Conservation (phyloP, 2,888 invertebrate species). For the Rhopalosiphum nymphaeae region DNA sequence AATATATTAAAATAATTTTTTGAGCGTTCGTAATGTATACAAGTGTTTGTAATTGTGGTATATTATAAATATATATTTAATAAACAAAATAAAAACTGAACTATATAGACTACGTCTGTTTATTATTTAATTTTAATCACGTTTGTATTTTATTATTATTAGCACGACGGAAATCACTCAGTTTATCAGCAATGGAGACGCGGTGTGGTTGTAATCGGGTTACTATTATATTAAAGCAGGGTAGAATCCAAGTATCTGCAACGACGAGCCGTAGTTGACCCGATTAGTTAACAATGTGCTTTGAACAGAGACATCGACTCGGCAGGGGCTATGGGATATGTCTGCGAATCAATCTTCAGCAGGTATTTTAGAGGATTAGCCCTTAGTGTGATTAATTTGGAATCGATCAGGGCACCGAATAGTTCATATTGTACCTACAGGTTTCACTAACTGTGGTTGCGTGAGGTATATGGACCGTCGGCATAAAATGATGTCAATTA, state of each 20-base stretch:
- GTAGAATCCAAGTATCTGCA: background rate
- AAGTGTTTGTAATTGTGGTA: background rate
- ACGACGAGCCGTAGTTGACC: background rate
- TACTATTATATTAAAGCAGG: background rate
- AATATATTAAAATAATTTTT: background rate
- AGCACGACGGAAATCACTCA: background rate
- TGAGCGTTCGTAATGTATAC: background rate
- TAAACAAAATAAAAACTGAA: background rate
- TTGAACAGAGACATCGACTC: background rate
- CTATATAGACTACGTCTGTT: background rate
- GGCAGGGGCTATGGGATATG: background rate
- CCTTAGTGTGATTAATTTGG: background rate
- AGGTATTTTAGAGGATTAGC: background rate
- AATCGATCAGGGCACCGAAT: background rate
- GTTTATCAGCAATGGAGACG: background rate
- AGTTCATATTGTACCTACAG: background rate
- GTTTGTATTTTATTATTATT: background rate
- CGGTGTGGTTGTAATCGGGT: background rate
- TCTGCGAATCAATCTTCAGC: background rate
- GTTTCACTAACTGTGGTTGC: background rate
- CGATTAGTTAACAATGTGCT: conserved; percentile 17
- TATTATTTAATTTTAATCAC: background rate
- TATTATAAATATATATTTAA: background rate
- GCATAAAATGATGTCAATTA: background rate
- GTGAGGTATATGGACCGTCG: background rate